Evolutionary conservation across 2,888 invertebrate genomes (phyloP).

Genomic region (Phengaris arion): DNA sequence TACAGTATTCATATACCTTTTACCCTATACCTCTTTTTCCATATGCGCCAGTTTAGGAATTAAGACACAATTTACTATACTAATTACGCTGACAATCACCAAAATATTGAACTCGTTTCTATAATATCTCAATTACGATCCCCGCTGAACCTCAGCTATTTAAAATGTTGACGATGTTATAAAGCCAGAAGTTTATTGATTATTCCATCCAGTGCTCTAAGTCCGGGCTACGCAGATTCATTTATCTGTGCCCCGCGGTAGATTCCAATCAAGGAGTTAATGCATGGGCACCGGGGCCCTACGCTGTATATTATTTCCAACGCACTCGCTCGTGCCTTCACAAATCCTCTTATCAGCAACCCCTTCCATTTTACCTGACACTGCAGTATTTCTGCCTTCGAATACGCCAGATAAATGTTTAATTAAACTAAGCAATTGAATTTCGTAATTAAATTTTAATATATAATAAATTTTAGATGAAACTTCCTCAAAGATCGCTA

Average conservation of each 20-base stretch:
- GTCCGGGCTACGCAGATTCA: slow-evolving; percentile 45
- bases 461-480: not conserved
- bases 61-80: no score
- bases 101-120: no score
- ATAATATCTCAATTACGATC: no score
- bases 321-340: slow-evolving; percentile 47
- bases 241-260: slow-evolving; percentile 61
- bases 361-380: slow-evolving; percentile 29
- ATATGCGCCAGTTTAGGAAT: no score
- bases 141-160: no score
- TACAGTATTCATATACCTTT: no score
- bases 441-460: slow-evolving; percentile 27
- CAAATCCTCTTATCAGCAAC: slow-evolving; percentile 35
- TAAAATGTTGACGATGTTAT: no score
- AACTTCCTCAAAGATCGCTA: not conserved
- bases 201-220: slow-evolving; percentile 29
- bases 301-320: slow-evolving; percentile 55
- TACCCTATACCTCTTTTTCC: no score
- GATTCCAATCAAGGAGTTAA: slow-evolving; percentile 69
- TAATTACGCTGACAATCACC: no score
- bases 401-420: slow-evolving; percentile 22
- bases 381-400: slow-evolving; percentile 30
- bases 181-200: not conserved
- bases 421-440: slow-evolving; percentile 17
- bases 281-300: slow-evolving; percentile 43